These are phyloP conservation scores for Panulirus ornatus DNA, from an alignment of 1,140 invertebrate species.

Conservation along the genomic window DNA sequence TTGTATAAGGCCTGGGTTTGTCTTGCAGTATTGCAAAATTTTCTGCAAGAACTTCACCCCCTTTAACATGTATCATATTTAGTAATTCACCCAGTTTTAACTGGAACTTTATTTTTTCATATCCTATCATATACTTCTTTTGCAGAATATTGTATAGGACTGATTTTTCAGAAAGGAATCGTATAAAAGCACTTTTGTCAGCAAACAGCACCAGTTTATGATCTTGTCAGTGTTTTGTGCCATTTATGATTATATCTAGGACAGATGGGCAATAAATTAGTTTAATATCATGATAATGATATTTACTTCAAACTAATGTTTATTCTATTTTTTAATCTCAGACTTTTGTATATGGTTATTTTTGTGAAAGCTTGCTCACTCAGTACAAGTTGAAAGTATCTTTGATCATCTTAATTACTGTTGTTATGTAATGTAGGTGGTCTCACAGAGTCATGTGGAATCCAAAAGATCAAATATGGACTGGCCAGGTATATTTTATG, in stretches of 20 bases:
- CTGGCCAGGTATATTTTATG: constrained; percentile 71
- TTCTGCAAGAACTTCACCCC: constrained; percentile 30
- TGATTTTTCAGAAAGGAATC: not conserved
- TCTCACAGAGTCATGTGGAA: constrained; percentile 48
- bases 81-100: not conserved
- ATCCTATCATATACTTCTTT: constrained; percentile 8
- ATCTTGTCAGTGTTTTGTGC: constrained; percentile 63
- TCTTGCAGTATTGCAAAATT: constrained; percentile 38
- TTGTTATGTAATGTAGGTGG: constrained; percentile 30
- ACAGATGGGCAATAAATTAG: constrained; percentile 60
- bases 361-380: constrained; percentile 56
- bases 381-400: constrained; percentile 54
- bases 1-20: constrained; percentile 23
- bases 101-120: constrained; percentile 3
- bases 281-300: constrained; percentile 40
- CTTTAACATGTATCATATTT: not conserved
- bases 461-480: constrained; percentile 70
- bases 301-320: constrained; percentile 18
- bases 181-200: not conserved
- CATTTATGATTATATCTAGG: constrained; percentile 59
- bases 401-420: constrained; percentile 42
- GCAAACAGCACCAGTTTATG: constrained; percentile 60
- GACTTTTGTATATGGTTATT: constrained; percentile 40
- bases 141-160: not conserved
- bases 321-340: constrained; percentile 28